These are phyloP conservation scores for Abramis brama DNA, from an alignment of 2,113 vertebrate genomes.

Conservation along the genomic window DNA sequence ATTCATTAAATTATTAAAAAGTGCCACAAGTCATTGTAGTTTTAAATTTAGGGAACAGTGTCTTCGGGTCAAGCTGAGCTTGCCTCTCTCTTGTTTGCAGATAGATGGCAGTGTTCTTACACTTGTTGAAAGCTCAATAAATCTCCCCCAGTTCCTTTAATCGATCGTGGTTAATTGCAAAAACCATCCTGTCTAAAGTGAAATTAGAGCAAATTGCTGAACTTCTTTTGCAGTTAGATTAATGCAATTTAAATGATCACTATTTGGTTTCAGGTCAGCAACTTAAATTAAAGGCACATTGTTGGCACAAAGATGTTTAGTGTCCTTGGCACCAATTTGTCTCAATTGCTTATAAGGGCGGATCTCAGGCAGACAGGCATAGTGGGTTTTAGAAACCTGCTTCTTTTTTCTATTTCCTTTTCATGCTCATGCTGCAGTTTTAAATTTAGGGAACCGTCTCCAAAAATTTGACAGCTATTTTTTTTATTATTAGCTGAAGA, in stretches of 20 bases:
- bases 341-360: slow-evolving; percentile 11
- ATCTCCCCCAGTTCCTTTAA: background rate
- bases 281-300: slow-evolving; percentile 21
- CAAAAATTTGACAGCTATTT: background rate
- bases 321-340: slow-evolving; percentile 21
- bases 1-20: background rate
- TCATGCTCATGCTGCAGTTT: too few species aligned
- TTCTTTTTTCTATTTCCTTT: background rate
- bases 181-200: slow-evolving; percentile 6
- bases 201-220: slow-evolving; percentile 19
- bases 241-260: slow-evolving; percentile 29
- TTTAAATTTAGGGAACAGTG: background rate
- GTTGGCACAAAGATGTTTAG: slow-evolving; percentile 8
- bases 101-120: slow-evolving; percentile 47
- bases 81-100: slow-evolving; percentile 2
- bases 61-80: background rate
- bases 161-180: slow-evolving; percentile 13
- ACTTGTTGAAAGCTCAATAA: slow-evolving; percentile 31
- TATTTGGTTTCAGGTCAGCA: slow-evolving; percentile 14
- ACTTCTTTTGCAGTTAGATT: slow-evolving; percentile 10
- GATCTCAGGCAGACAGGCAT: background rate
- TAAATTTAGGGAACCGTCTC: background rate
- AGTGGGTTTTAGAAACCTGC: background rate
- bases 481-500: background rate
- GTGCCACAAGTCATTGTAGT: background rate